phyloP scores from a whole-genome alignment of 2,888 invertebrate species.

The Resseliella maxima region DNA sequence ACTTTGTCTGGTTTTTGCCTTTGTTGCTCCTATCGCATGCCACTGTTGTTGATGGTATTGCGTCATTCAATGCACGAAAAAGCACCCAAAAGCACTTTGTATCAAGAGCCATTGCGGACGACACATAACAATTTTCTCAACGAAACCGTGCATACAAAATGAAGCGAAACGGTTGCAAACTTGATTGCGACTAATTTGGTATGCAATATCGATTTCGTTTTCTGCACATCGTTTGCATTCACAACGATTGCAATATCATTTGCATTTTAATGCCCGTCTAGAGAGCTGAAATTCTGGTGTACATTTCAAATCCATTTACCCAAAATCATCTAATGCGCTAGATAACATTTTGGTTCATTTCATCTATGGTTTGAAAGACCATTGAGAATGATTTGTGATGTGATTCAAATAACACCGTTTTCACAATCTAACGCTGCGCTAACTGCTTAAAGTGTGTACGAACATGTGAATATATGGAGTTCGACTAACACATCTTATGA shows the following conservation, averaged over 20 bases:
- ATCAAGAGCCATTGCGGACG: not conserved
- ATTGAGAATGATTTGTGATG: not conserved
- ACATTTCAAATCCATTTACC: slow-evolving; percentile 42
- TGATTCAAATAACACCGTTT: not conserved
- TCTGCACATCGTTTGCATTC: slow-evolving; percentile 44
- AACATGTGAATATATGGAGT: no score
- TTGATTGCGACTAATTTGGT: slow-evolving; percentile 36
- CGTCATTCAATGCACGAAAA: no score
- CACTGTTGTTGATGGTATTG: no score
- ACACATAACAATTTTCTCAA: not conserved
- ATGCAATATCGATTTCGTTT: slow-evolving; percentile 31
- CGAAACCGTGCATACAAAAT: not conserved
- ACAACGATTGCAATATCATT: not conserved
- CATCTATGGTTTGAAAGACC: not conserved
- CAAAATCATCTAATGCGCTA: slow-evolving; percentile 20
- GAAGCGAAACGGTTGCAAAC: not conserved
- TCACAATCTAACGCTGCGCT: not conserved
- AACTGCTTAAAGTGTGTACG: not conserved
- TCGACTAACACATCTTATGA: no score
- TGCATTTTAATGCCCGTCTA: slow-evolving; percentile 8
- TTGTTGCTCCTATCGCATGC: no score
- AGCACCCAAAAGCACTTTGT: no score
- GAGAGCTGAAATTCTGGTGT: not conserved
- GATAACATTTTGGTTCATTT: slow-evolving; percentile 29
- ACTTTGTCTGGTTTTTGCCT: not conserved